Evolutionary conservation across 2,113 vertebrate species (phyloP), one percentile per base, ranked within the genome.

Genomic region (Cairina moschata): DNA sequence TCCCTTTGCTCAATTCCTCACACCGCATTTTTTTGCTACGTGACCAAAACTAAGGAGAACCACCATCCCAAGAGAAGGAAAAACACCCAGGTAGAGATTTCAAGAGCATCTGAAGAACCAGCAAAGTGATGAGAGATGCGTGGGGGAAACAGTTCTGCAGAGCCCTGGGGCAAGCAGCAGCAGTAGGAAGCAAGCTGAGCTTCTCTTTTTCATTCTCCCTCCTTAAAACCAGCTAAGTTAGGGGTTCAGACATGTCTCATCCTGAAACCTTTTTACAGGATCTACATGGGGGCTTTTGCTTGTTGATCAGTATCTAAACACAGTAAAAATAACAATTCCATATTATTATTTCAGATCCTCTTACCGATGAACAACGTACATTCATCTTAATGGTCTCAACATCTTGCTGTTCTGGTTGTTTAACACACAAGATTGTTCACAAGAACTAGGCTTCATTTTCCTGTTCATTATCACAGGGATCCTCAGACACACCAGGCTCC

Each of bases 41-140:
- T 42, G 44, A 56, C 22, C 11, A 29, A 90, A 91, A 88, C 7
- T 14, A 13, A 67, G 67, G 36, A 40, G 29, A 77, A 38, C 9
- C 48, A 26, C 0, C 1, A 54, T 5, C 20, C 17, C 54, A 69
- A 13, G 23, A 69, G 22, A 4, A 67, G 8, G 8, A 88, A 38
- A 2, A 1, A 25, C 8, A 25, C 29, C 42, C 54, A 16, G 21
- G 15, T 11, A 67, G 40, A 79, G 3, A 46, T 9, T 71, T 74
- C 28, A 18, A 46, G 46, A 63, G n/a, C 25, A 63, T 5, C 26
- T 71, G 78, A 48, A 72, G 31, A 56, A n/a, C 1, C 34, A 66
- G 5, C 0, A 17, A 34, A 84, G 18, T 13, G 15, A 52, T 5
- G 6, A 77, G 63, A 22, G 22, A 34, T 0, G 0, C 2, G 0